Evolutionary conservation across 2,888 invertebrate species (phyloP), one percentile per base, ranked within the genome.

Genomic region (Dusona sp.): DNA sequence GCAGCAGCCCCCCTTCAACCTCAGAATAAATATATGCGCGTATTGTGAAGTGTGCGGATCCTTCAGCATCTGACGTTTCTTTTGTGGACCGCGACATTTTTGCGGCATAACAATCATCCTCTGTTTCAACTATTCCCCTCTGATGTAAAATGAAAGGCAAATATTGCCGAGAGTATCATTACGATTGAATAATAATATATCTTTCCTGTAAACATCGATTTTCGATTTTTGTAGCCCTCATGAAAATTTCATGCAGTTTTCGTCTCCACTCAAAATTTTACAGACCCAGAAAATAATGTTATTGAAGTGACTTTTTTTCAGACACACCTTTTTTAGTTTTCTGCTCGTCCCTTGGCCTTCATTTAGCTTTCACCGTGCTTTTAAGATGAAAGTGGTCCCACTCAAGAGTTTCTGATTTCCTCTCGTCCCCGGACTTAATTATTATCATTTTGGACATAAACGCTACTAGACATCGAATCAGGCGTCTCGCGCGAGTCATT

Each of bases 401-500:
- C 48, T 33, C 48, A 33, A 13, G 13, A 9, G 11, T 70, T 45
- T 29, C 29, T 19, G 33, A 42, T 51, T 4, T 36, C 7, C 22
- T 22, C 51, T 16, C n/a, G 16, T 65, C 22, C 2, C 64, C 0
- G 88, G 88, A 90, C 90, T 92, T 92, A 92, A 91, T 93, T 91
- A 92, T 92, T 90, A 90, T 92, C 91, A 92, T 92, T 92, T 91
- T 90, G 91, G 89, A 89, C 90, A 29, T 36, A 13, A 42, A 36
- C 42, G 57, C 22, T 45, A n/a, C 61, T 29, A 11, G 64, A 64
- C 42, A 42, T 22, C 42, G 42, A 25, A 45, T 61, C 61, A 16
- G 16, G 13, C 16, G 29, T 29, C 61, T 16, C 13, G 25, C 45
- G 16, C 33, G 38, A 19, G 61, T 54, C 61, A 29, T 77, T 65